A percentile compares a stretch with the other conserved stretches of the same genome.
These are phyloP conservation scores for Drosophila subobscura DNA, from an alignment of 1,140 invertebrate genomes.

Conservation along the genomic window DNA sequence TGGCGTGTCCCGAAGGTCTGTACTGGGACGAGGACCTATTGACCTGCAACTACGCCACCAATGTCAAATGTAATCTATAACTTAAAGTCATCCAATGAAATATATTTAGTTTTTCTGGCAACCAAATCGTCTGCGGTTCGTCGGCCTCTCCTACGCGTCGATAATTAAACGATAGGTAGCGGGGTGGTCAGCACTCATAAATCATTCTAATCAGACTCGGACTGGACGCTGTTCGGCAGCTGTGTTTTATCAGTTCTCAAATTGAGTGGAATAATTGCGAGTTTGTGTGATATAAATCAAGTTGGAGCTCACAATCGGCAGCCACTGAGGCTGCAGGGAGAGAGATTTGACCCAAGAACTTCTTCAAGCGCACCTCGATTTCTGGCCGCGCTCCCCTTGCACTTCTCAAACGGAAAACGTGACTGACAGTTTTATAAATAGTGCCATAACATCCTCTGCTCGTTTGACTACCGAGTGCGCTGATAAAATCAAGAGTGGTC, in stretches of 20 bases:
- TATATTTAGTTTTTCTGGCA: conserved; percentile 15
- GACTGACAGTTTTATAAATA: conserved; percentile 28
- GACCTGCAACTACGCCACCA: conserved; percentile 47
- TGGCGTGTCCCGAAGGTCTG: conserved; percentile 34
- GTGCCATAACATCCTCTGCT: conserved; percentile 24
- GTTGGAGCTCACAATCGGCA: no score
- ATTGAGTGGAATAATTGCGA: background rate
- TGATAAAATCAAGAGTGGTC: conserved; percentile 45
- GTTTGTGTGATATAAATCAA: no score
- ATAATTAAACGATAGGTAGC: conserved; percentile 5
- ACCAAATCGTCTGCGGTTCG: background rate
- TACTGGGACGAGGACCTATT: conserved; percentile 31
- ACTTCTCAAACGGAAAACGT: background rate
- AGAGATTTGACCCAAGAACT: background rate
- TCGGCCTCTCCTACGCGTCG: background rate
- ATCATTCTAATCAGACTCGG: conserved; percentile 23
- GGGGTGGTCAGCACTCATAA: conserved; percentile 5
- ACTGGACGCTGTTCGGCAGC: conserved; percentile 1
- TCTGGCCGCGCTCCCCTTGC: conserved; percentile 1
- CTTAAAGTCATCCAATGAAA: conserved; percentile 28
- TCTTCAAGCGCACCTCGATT: background rate
- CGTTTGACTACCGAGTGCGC: conserved; percentile 43
- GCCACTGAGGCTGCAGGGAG: no score
- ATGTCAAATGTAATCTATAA: conserved; percentile 42
- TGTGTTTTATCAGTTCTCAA: conserved; percentile 10